Evolutionary conservation across 2,113 vertebrate species (phyloP), one percentile per base, ranked within the genome.

Genomic region (Telmatochromis bifrenatus): DNA sequence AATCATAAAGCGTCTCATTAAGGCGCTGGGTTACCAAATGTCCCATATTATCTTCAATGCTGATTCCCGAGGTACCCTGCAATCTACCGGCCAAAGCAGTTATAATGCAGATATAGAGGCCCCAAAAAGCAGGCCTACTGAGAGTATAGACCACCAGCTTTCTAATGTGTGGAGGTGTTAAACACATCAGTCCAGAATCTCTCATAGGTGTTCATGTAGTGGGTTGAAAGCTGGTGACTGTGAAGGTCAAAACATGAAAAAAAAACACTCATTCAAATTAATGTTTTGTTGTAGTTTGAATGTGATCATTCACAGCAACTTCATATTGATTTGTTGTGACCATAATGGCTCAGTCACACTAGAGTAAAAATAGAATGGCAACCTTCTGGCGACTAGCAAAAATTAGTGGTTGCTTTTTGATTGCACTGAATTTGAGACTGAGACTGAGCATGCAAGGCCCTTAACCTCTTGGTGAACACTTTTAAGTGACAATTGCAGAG

Each of bases 21-120:
- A 70, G n/a, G 65, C 5, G 5, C 0, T 42, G 35, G 35, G 12
- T 42, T 4, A 42, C 65, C 35, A 70, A 70, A 70, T 70, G 7
- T 0, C 35, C n/a, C 7, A 70, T 9, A 23, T 42, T 14, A 70
- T 42, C 65, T 42, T 70, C n/a, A 42, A 23, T 42, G n/a, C 65
- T 23, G 37, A 26, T 70, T 1, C 65, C 37, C 0, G 1, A 70
- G 37, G 35, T 70, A 42, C 15, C 1, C 11, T 15, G 37, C 3
- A 70, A 70, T 70, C n/a, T 42, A 70, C 65, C 13, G 2, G 35
- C 65, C 13, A 26, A 26, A 42, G 0, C 37, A 70, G n/a, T 26
- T 70, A 42, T 15, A 42, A 42, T 1, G 0, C 7, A 26, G 13
- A 15, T 2, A 42, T 42, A 65, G 37, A 70, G n/a, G 12, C n/a